Base-by-base conservation (phyloP, 2,888 invertebrate species). In the Pomacea canaliculata region DNA sequence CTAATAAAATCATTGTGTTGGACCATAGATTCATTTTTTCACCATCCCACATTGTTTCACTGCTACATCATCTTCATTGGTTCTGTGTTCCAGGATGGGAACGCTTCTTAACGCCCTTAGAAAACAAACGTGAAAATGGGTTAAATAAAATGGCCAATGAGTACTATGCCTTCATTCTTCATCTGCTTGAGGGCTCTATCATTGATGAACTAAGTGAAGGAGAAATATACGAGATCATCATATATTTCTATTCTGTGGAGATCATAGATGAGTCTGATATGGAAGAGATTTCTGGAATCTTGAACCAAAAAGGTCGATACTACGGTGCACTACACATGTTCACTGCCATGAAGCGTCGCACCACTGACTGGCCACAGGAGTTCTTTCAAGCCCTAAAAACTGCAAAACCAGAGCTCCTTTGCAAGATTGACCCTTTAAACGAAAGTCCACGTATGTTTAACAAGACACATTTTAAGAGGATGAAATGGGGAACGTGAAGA, bases 101-200 rank as follows among this genome's bases (percentile, higher is more conserved):
- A 3, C 56, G 67, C 23, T 73, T 68, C 60, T 56, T 73, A n/a
- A 68, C 19, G 18, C 73, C 73, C 13, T 67, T 73, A 49, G 59
- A 60, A 12, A n/a, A 60, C 48, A 60, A 59, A 16, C 49, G 12
- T 18, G 23, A 23, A 12, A n/a, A 49, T n/a, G 37, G 56, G n/a
- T 23, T n/a, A 13, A 46, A 68, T 56, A 46, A 16, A 16, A 12
- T 8, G 8, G 48, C 69, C 19, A 73, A 68, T 23, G 51, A 68
- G 13, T 73, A 73, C 16, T 67, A 46, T 37, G 37, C 67, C 18
- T 60, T 60, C 68, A 59, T 73, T 56, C 18, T 73, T 18, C 67
- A n/a, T 13, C 51, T 49, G 8, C 60, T 73, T 8, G 68, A 73
- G 23, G 67, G 67, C 18, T n/a, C 67, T 13, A 73, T 73, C 48